Evolutionary conservation across 2,113 vertebrate genomes (phyloP).

Genomic region (Heterocephalus glaber): DNA sequence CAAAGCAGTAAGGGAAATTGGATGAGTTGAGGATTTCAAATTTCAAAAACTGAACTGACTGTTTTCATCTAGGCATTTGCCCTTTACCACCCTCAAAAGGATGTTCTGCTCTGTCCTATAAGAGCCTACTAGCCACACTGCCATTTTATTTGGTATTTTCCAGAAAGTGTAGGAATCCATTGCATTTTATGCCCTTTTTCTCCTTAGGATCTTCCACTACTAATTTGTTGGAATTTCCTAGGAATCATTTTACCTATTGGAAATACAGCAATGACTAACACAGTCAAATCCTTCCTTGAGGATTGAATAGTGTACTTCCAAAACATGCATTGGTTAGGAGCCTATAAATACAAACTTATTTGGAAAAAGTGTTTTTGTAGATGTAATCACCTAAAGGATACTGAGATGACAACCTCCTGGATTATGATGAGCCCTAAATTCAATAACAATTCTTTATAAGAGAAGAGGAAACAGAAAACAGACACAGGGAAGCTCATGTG

Average conservation of each 20-base stretch:
- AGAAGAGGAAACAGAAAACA: neutral
- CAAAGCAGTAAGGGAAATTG: neutral
- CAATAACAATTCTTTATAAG: neutral
- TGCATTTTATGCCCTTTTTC: neutral
- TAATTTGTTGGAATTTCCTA: neutral
- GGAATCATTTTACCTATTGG: neutral
- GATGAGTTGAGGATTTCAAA: neutral
- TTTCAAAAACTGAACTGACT: constrained; percentile 3
- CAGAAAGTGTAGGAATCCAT: neutral
- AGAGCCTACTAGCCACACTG: neutral
- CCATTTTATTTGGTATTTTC: neutral
- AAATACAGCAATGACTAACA: neutral
- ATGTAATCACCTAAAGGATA: neutral
- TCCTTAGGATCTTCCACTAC: neutral
- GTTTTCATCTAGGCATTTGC: neutral
- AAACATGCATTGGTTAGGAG: neutral
- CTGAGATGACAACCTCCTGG: neutral
- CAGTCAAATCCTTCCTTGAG: neutral
- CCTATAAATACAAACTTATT: neutral
- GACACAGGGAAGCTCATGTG: neutral
- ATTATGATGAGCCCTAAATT: neutral
- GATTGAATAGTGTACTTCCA: neutral
- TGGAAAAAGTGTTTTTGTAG: neutral
- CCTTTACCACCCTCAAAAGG: neutral
- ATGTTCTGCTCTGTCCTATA: neutral